These are phyloP conservation scores for Caerostris darwini DNA, from an alignment of 1,140 invertebrate genomes.

Conservation along the genomic window DNA sequence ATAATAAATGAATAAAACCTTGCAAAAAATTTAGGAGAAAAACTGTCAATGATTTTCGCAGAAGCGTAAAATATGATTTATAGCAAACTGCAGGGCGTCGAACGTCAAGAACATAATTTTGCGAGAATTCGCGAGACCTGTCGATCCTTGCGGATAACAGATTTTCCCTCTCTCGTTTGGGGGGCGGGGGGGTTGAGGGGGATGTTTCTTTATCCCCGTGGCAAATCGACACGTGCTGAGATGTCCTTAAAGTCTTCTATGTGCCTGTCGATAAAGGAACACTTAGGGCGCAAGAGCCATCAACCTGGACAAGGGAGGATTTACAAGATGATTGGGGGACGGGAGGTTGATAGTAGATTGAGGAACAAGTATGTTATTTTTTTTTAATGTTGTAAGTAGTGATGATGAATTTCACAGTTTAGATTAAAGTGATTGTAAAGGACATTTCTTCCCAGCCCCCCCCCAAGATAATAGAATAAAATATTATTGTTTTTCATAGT, in stretches of 20 bases:
- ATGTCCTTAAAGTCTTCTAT: conserved; percentile 47
- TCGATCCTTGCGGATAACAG: conserved; percentile 50
- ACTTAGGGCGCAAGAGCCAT: neutral
- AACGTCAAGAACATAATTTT: conserved; percentile 61
- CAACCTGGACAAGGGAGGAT: conserved; percentile 2
- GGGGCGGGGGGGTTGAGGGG: neutral
- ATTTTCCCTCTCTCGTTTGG: neutral
- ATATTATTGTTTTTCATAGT: no score
- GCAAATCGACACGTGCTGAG: conserved; percentile 56
- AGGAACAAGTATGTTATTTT: neutral
- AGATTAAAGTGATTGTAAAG: no score
- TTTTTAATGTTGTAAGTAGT: neutral
- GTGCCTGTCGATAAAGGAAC: neutral
- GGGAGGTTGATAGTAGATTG: neutral
- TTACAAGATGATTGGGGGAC: neutral
- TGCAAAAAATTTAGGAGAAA: neutral
- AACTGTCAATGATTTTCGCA: conserved; percentile 4
- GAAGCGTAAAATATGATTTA: conserved; percentile 68
- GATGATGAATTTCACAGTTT: neutral
- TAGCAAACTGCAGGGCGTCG: conserved; percentile 8
- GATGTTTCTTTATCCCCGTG: conserved; percentile 57
- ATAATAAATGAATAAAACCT: neutral
- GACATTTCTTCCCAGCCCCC: no score
- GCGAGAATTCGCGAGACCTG: conserved; percentile 34
- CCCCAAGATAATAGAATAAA: no score